Conservation (phyloP, 2,888 invertebrate genomes). For the Eupithecia subfuscata region DNA sequence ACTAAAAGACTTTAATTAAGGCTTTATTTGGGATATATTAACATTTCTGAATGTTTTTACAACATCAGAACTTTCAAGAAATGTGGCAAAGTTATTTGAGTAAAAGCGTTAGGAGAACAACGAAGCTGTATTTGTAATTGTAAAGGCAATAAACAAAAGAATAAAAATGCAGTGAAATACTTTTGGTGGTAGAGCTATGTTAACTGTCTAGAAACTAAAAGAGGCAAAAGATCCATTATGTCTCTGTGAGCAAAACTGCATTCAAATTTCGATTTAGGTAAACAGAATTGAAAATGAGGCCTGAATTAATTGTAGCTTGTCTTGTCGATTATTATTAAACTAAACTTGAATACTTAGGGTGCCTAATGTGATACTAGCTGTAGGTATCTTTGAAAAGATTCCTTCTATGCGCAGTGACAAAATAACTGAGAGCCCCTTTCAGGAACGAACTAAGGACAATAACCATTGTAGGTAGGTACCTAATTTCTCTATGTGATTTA, state of each 20-base stretch:
- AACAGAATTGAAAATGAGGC: background rate
- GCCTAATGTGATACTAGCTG: conserved; percentile 42
- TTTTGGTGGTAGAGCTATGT: background rate
- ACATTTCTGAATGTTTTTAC: background rate
- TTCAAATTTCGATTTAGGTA: background rate
- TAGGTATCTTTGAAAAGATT: conserved; percentile 38
- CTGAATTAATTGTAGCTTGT: background rate
- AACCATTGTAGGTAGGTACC: background rate
- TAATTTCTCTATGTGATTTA: background rate
- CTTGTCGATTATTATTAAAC: background rate
- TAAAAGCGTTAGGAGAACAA: background rate
- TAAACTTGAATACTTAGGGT: conserved; percentile 33
- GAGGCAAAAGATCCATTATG: background rate
- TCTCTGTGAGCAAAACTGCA: background rate
- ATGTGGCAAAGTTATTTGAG: background rate
- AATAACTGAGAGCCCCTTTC: conserved; percentile 11
- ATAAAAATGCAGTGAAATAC: background rate
- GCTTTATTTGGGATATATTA: background rate
- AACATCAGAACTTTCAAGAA: background rate
- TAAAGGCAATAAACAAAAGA: background rate
- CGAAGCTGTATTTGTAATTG: background rate
- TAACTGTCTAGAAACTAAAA: background rate
- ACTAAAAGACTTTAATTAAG: background rate
- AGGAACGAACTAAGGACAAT: background rate
- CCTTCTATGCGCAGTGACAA: conserved; percentile 20